Evolutionary conservation across 2,113 vertebrate genomes (phyloP), one percentile per base, ranked within the genome.

Genomic region (Protomyctophum bolini): DNA sequence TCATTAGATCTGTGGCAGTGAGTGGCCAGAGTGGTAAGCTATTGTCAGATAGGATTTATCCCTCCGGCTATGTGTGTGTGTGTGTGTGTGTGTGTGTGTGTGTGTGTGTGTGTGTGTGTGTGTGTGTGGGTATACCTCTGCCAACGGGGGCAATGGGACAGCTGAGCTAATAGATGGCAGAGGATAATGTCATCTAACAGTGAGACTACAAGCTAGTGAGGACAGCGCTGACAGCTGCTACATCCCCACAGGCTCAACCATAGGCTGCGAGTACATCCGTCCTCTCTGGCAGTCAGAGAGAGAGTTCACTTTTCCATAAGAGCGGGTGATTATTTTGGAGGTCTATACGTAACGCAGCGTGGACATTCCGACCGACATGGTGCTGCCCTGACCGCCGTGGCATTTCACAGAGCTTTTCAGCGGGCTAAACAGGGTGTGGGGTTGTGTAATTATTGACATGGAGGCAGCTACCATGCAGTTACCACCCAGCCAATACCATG

Each of bases 1-100:
- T 74, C 77, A 83, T 87, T 84, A 82, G 68, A 84, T 78, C 80
- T 56, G 70, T 75, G 41, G 73, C 68, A 8, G 56, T 62, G 72
- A 78, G 62, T 68, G 47, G 67, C 59, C 60, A 29, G 60, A 73
- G 58, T 68, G 59, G 21, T 64, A 28, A 49, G 51, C 72, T 66
- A 71, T 79, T 85, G 73, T 80, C 46, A 9, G 67, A 54, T 70
- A 55, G 58, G 58, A 69, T 79, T 81, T 78, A 50, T 80, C 70
- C 61, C 21, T 65, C 63, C 54, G 2, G 29, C 50, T 50, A 21
- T 48, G 15, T 41, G 49, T 33, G 64, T 65, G 3, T 68, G 52
- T 33, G 12, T 21, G 21, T 21, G 21, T 21, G 21, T 65, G 3
- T 68, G 52, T 33, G 12, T 21, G 21, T 21, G 21, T 65, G 3